These are phyloP conservation scores for Malthinus flaveolus DNA, from an alignment of 2,888 invertebrate genomes.

Conservation along the genomic window DNA sequence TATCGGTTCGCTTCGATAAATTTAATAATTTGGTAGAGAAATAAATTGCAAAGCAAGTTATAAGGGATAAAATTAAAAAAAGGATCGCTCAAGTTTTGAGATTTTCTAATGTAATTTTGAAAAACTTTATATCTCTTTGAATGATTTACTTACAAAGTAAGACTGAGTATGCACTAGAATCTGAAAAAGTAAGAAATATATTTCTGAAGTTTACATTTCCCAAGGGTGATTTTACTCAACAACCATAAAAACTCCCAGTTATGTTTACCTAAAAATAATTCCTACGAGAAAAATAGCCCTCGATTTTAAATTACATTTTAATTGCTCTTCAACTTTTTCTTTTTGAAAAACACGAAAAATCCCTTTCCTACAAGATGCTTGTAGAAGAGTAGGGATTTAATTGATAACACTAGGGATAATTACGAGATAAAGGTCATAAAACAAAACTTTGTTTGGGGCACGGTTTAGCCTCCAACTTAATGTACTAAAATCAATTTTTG, in stretches of 20 bases:
- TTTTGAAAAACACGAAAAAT: too few species aligned
- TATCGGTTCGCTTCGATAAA: too few species aligned
- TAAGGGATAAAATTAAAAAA: too few species aligned
- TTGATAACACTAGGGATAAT: too few species aligned
- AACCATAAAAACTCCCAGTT: slow-evolving; percentile 26
- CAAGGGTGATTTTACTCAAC: slow-evolving; percentile 23
- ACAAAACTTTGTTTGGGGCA: slow-evolving; percentile 15
- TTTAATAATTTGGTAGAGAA: too few species aligned
- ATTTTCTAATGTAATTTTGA: background rate
- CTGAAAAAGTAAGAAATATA: slow-evolving; percentile 25
- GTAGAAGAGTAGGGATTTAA: too few species aligned
- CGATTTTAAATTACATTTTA: slow-evolving; percentile 15
- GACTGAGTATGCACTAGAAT: slow-evolving; percentile 16
- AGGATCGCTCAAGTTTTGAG: too few species aligned
- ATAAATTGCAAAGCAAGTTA: too few species aligned
- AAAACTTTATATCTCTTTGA: slow-evolving; percentile 7
- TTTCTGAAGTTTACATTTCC: slow-evolving; percentile 30
- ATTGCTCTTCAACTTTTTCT: background rate
- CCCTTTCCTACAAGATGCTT: too few species aligned
- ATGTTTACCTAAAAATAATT: slow-evolving; percentile 26
- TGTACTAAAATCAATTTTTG: slow-evolving; percentile 30
- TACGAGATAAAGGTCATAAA: too few species aligned
- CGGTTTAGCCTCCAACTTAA: slow-evolving; percentile 28
- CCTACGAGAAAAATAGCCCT: slow-evolving; percentile 19
- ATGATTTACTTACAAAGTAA: slow-evolving; percentile 23